A percentile compares a stretch with the other conserved stretches of the same genome.
Evolutionary conservation across 2,797 vertebrate species (phyloP).

Genomic region (Carduelis carduelis): DNA sequence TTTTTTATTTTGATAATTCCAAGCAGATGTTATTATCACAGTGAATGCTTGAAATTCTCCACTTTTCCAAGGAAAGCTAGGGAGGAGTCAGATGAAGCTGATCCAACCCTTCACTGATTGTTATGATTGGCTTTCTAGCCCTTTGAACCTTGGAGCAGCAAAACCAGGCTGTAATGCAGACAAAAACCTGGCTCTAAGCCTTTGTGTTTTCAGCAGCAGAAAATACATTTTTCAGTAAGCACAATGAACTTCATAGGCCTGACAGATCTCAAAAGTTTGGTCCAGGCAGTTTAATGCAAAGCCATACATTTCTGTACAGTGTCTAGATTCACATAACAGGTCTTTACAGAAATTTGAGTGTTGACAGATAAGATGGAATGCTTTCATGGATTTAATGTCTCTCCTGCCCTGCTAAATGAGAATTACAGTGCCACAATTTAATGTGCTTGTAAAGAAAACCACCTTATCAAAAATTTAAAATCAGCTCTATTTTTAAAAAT

Average conservation of each 20-base stretch:
- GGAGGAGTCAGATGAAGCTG: not conserved
- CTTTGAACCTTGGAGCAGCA: not conserved
- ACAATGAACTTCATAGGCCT: not conserved
- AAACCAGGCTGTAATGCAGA: not conserved
- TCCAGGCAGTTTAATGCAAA: slow-evolving; percentile 17
- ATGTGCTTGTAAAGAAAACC: slow-evolving; percentile 36
- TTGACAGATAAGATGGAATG: slow-evolving; percentile 36
- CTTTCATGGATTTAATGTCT: slow-evolving; percentile 27
- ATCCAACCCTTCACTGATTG: not conserved
- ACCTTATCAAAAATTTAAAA: slow-evolving; percentile 54
- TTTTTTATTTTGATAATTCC: not conserved
- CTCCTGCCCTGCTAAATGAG: slow-evolving; percentile 31
- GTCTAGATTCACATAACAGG: not conserved
- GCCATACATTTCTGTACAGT: not conserved
- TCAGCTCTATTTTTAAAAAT: slow-evolving; percentile 53
- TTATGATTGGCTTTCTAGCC: not conserved
- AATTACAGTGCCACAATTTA: slow-evolving; percentile 20
- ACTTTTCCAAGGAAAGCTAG: not conserved
- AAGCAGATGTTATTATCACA: not conserved
- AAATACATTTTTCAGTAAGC: slow-evolving; percentile 31
- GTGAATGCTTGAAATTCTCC: not conserved
- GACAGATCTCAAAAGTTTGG: not conserved
- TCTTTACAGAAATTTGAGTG: slow-evolving; percentile 9
- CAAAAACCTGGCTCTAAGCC: not conserved
- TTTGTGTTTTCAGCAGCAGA: slow-evolving; percentile 11